A percentile compares a stretch with the other conserved stretches of the same genome.
phyloP scores from a whole-genome alignment of 2,797 vertebrate genomes.

The Taenioides sp. region DNA sequence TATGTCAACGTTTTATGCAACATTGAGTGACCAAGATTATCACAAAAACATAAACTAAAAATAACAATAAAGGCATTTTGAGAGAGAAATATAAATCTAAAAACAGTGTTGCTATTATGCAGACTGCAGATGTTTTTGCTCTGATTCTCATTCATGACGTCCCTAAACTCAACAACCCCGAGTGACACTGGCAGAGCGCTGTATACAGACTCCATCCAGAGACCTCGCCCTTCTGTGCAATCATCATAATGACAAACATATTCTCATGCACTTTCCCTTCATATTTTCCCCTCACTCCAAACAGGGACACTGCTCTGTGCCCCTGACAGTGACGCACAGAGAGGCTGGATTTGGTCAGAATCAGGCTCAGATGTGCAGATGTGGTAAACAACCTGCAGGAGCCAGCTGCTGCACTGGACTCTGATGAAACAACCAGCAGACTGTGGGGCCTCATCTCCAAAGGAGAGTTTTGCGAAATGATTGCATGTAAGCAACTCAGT shows the following conservation, averaged over 20 bases:
- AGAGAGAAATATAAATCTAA: not conserved
- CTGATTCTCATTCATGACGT: conserved; percentile 14
- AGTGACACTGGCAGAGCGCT: conserved; percentile 5
- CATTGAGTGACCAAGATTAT: not conserved
- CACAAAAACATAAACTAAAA: not conserved
- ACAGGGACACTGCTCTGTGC: conserved; percentile 39
- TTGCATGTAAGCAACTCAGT: not conserved
- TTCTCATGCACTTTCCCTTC: conserved; percentile 39
- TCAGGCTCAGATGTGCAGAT: conserved; percentile 68
- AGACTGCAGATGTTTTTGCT: conserved; percentile 15
- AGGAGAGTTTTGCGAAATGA: not conserved
- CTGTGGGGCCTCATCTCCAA: not conserved
- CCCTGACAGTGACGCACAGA: conserved; percentile 63
- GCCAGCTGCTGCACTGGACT: conserved; percentile 46
- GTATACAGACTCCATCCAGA: conserved; percentile 40
- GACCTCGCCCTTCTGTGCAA: conserved; percentile 62
- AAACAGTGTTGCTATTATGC: conserved; percentile 1
- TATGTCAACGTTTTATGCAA: not conserved
- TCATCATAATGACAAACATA: conserved; percentile 74
- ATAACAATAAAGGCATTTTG: not conserved
- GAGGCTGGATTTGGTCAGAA: conserved; percentile 66
- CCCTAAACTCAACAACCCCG: conserved; percentile 11
- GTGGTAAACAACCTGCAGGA: conserved; percentile 68
- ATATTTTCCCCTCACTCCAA: conserved; percentile 13
- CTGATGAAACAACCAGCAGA: conserved; percentile 33